phyloP scores from a whole-genome alignment of 2,797 vertebrate genomes.

The Lithobates sylvaticus region DNA sequence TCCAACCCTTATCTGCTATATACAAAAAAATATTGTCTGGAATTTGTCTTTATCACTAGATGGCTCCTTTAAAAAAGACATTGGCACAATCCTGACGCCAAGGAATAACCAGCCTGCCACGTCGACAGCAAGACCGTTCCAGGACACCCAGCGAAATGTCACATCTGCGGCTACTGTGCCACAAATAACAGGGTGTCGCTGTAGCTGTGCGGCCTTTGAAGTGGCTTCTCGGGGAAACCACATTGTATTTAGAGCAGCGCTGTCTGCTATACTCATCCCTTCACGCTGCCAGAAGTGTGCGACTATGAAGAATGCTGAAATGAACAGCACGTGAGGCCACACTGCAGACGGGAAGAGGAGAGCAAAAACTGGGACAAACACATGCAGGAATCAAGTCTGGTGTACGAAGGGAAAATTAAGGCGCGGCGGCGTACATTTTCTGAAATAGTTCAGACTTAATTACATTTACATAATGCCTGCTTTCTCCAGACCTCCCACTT shows the following conservation, averaged over 20 bases:
- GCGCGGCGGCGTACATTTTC: neutral
- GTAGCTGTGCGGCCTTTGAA: neutral
- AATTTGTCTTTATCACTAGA: neutral
- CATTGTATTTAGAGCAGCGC: slow-evolving; percentile 16
- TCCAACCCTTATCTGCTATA: too few species aligned
- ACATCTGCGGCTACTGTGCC: slow-evolving; percentile 6
- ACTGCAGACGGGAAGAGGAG: neutral
- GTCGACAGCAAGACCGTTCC: neutral
- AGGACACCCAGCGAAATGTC: slow-evolving; percentile 17
- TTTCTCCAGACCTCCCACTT: neutral
- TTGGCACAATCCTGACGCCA: neutral
- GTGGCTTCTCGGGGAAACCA: slow-evolving; percentile 17
- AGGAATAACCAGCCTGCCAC: slow-evolving; percentile 1
- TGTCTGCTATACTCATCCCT: neutral
- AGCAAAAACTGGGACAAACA: neutral
- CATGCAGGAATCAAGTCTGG: slow-evolving; percentile 18
- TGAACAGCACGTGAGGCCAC: slow-evolving; percentile 7
- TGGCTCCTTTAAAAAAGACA: neutral
- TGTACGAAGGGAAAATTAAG: neutral
- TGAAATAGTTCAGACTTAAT: slow-evolving; percentile 14
- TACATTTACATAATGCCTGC: slow-evolving; percentile 36
- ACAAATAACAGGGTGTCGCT: slow-evolving; percentile 34
- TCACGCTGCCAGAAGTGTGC: neutral
- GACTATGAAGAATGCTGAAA: neutral
- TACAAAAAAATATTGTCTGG: too few species aligned